Evolutionary conservation across 2,888 invertebrate species (phyloP), one percentile per base, ranked within the genome.

Genomic region (Galeruca laticollis): DNA sequence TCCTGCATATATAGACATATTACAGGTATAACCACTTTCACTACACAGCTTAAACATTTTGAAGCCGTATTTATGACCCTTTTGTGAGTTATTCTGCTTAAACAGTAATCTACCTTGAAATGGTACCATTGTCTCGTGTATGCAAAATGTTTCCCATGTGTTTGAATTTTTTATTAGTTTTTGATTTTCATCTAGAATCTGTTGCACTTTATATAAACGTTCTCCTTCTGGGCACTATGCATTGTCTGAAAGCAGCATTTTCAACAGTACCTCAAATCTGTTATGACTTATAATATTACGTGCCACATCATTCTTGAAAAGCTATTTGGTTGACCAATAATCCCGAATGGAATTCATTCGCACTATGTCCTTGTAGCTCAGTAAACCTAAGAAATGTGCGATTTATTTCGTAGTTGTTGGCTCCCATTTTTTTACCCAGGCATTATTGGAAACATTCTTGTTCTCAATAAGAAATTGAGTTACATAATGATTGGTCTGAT

Each of bases 21-120:
- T 71, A 60, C 69, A 75, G 0, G 71, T 76, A 57, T 71, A 73
- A n/a, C 72, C 72, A 35, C 72, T 57, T 15, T 69, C 59, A 37
- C 70, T 21, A 59, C 78, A 77, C 31, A 80, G 60, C 72, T 79
- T 79, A 68, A 76, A 79, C 37, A 79, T 56, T 75, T 80, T 79
- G 37, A 80, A 72, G 11, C 78, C 79, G 71, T 78, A 78, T 59
- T 74, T 78, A n/a, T n/a, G n/a, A n/a, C n/a, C n/a, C n/a, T n/a
- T n/a, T n/a, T n/a, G n/a, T n/a, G n/a, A n/a, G n/a, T 73, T 79
- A 66, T 77, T 76, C 59, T 77, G 78, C 59, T 73, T 74, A 64
- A 80, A 73, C 21, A 75, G 20, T 26, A 80, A 61, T 66, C 79
- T 68, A 60, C 78, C 77, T 67, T 73, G 68, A 69, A 77, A 79